Percentiles rank a stretch among this genome's conserved stretches.
Conservation (phyloP, 2,113 vertebrate genomes). For the Nematolebias whitei region DNA sequence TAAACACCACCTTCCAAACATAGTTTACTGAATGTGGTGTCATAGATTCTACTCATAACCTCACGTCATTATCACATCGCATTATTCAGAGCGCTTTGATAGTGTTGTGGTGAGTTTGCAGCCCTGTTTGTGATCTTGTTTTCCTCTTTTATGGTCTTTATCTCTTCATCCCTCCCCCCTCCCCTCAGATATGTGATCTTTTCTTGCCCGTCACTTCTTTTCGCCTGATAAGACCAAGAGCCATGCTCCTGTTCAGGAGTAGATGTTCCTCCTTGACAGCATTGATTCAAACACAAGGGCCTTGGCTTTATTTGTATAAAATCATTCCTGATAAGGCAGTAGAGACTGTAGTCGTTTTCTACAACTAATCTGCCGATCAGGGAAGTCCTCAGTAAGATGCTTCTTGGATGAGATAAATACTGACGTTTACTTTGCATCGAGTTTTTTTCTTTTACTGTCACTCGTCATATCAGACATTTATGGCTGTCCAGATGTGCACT, state of each 20-base stretch:
- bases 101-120: constrained; percentile 13
- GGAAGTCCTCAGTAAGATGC: constrained; percentile 21
- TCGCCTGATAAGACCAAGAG: constrained; percentile 57
- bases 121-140: constrained; percentile 21
- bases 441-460: not conserved
- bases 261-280: constrained; percentile 58
- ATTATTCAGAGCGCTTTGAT: constrained; percentile 18
- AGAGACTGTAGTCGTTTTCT: constrained; percentile 44
- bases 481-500: constrained; percentile 3
- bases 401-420: constrained; percentile 28
- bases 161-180: constrained; percentile 18
- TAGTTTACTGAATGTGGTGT: not conserved
- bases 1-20: not conserved
- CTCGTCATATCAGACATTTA: constrained; percentile 29
- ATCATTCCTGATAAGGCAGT: constrained; percentile 38
- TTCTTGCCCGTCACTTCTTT: constrained; percentile 62
- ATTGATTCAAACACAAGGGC: constrained; percentile 49
- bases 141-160: constrained; percentile 18
- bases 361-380: constrained; percentile 24
- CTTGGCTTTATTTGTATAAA: constrained; percentile 39
- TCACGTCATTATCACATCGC: not conserved
- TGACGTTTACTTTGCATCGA: constrained; percentile 15
- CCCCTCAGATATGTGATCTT: constrained; percentile 50
- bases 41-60: not conserved
- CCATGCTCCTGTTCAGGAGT: constrained; percentile 54